These are phyloP conservation scores for Lasioglossum zephyrum DNA, from an alignment of 2,888 invertebrate species.

Conservation along the genomic window DNA sequence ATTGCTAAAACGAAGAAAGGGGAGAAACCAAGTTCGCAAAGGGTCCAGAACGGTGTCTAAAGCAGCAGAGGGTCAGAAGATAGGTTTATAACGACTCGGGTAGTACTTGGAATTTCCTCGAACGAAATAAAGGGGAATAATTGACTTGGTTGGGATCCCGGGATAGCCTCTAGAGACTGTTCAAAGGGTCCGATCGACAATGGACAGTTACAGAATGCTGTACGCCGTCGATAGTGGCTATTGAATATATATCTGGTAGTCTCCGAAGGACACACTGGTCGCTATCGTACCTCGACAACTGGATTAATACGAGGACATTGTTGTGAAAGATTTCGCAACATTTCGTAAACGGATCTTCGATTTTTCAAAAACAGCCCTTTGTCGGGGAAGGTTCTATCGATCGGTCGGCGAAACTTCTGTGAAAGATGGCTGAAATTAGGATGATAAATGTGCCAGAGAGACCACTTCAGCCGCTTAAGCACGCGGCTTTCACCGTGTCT, in stretches of 20 bases:
- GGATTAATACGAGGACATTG: neutral
- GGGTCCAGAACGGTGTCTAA: neutral
- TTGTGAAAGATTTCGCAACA: neutral
- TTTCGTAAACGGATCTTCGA: neutral
- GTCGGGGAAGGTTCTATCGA: neutral
- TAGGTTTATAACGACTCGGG: neutral
- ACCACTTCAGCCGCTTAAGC: neutral
- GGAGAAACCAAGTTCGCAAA: neutral
- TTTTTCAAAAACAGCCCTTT: neutral
- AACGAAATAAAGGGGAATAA: conserved; percentile 3
- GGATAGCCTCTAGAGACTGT: neutral
- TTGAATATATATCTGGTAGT: neutral
- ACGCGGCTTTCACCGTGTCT: neutral
- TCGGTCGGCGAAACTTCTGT: neutral
- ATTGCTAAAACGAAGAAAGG: neutral
- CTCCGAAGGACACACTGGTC: neutral
- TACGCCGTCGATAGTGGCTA: neutral
- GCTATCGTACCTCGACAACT: neutral
- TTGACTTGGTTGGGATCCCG: neutral
- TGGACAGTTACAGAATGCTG: neutral
- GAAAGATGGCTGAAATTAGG: conserved; percentile 7
- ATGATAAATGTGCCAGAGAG: neutral
- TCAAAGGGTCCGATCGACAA: neutral
- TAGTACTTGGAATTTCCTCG: neutral
- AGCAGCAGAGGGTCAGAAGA: neutral